Evolutionary conservation across 1,140 invertebrate species (phyloP), one percentile per base, ranked within the genome.

Genomic region (Melipona quadrifasciata): DNA sequence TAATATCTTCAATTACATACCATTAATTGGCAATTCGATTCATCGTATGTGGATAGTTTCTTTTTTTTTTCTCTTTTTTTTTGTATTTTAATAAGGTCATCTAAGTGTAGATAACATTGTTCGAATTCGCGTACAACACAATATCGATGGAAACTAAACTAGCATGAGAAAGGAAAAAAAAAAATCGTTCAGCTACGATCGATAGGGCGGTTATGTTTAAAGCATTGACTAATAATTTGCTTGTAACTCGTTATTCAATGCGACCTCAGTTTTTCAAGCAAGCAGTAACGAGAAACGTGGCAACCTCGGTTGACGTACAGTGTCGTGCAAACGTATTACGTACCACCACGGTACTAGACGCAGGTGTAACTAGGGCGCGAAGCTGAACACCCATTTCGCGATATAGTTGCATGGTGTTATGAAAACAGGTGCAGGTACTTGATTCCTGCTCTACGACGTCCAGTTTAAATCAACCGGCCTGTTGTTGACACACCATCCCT

Each of bases 281-380:
- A 55, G 51, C 77, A 57, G 57, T 27, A 58, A 67, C 51, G 78
- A 79, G 83, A 84, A 80, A 84, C 78, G 83, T 84, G 83, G 83
- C 83, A 84, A 84, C 83, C 83, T 84, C 83, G 83, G 83, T 80
- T 72, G 82, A 84, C 76, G 82, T 77, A 70, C 67, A 84, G 65
- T 79, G 82, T 84, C 82, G 82, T 79, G 82, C 75, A 84, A 84
- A 84, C 67, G 82, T 84, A 68, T 84, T 84, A 84, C 82, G 82
- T 84, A 76, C 82, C 75, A 74, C 78, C 83, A 47, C 78, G 83
- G 80, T 84, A 80, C 83, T 84, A 84, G 82, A 84, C 82, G 82
- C 86, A 90, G 87, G 90, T 91, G 88, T 91, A 92, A 92, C 88
- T 92, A 87, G 90, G 86, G 80, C 91, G 87, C 90, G 86, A 91